Evolutionary conservation across 2,113 vertebrate genomes (phyloP), one percentile per base, ranked within the genome.

Genomic region (Pogonocichla stellata): DNA sequence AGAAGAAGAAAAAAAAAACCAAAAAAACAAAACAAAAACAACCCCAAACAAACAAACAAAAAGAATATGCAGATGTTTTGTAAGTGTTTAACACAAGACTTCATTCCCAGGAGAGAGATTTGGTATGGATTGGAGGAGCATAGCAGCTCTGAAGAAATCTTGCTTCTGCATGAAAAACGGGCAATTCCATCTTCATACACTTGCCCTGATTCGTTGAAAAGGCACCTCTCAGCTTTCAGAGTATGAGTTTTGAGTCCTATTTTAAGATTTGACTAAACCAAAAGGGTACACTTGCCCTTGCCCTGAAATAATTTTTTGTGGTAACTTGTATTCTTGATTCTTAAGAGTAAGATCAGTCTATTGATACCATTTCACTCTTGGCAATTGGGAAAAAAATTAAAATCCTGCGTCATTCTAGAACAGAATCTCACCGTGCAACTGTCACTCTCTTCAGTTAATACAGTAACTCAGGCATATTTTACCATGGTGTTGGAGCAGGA

Each of bases 1-100:
- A 80, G 7, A n/a, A 6, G 7, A n/a, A 6, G 0, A 3, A 3
- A 14, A 7, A 33, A 16, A 25, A 8, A 25, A 6, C 2, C 2
- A 29, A 43, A 29, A 36, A 19, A 17, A 65, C 22, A 18, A 26
- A 51, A 8, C 51, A 10, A 51, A 28, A 50, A 15, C 14, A 48
- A 48, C 14, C 47, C 22, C 24, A 51, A 51, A 28, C 26, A 28
- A 50, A 50, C 25, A 26, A 51, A 51, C 8, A 51, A 28, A 28
- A 10, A 29, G 9, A 50, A 50, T 25, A 26, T 10, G 2, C 2
- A 24, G 48, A 45, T 12, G 25, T 26, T 80, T 78, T 73, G 42
- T 81, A 53, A 42, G 19, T 74, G 31, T 71, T 85, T 73, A 77
- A 88, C 70, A 57, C 12, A 87, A 81, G 23, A 85, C 26, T 91